Evolutionary conservation across 2,113 vertebrate genomes (phyloP), one percentile per base, ranked within the genome.

Genomic region (Fulica atra): DNA sequence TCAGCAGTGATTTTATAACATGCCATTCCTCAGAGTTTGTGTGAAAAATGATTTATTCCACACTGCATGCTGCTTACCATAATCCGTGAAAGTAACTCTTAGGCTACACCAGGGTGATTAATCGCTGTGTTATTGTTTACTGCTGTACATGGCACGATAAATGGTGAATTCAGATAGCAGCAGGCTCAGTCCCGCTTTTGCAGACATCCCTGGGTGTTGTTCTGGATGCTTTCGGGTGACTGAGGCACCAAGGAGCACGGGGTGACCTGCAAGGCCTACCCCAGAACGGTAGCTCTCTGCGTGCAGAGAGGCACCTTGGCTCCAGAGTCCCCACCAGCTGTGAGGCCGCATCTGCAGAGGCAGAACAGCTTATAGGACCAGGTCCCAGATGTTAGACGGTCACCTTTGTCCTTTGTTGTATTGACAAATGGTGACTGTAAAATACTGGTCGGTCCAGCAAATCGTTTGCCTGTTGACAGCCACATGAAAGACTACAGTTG

Each of bases 51-150:
- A 80, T 93, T 90, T 95, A 90, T 94, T 95, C 71, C 11, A 53
- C 59, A 38, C 61, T 59, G 81, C 33, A 9, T 70, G 79, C 93
- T 84, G 50, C 81, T 96, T 94, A 65, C 89, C 28, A 11, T 93
- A 81, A 90, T 88, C 77, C 74, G 44, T 81, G 92, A 82, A 89
- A 93, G 74, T 68, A 85, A 70, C 81, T 91, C 57, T 95, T 82
- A 51, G 3, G 66, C 56, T 93, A 33, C 59, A 60, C 51, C 24
- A 17, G 44, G 70, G 36, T 92, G 85, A 93, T 95, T 94, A 95
- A 94, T 92, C 87, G 80, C 82, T 93, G 23, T 87, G 40, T 86
- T 95, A 59, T 63, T 93, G 79, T 91, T 93, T 96, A 63, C 84
- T 92, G 73, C 70, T 87, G 44, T 69, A 71, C 59, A 46, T 0